Conservation (phyloP, 2,888 invertebrate species). For the Drosophila mimica region DNA sequence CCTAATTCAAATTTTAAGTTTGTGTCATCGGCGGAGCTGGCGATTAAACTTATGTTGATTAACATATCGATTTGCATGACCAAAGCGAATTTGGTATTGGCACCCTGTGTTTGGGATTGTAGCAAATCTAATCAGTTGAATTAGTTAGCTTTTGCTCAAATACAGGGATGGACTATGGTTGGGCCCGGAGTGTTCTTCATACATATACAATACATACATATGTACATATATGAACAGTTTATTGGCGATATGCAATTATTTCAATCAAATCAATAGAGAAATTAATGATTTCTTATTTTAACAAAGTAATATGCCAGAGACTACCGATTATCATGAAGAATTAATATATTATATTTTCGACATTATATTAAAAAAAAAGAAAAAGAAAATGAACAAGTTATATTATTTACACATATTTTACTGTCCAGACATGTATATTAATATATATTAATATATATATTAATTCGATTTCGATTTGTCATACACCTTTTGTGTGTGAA, state of each 20-base stretch:
- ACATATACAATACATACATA: not conserved
- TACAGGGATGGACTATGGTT: constrained; percentile 31
- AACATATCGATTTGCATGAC: constrained; percentile 48
- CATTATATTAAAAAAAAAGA: not conserved
- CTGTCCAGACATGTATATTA: not conserved
- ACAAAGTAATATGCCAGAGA: not conserved
- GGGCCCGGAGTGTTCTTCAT: not conserved
- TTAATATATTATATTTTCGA: not conserved
- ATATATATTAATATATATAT: not conserved
- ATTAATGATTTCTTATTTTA: not conserved
- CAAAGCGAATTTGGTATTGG: constrained; percentile 17
- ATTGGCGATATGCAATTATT: not conserved
- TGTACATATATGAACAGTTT: not conserved
- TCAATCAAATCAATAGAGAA: not conserved
- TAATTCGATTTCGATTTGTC: not conserved
- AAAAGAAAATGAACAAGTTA: not conserved
- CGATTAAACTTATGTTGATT: constrained; percentile 35
- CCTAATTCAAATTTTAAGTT: constrained; percentile 22
- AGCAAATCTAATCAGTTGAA: constrained; percentile 69
- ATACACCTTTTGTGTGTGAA: not conserved
- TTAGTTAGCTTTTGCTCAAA: constrained; percentile 35
- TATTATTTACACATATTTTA: not conserved
- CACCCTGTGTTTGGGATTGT: constrained; percentile 13
- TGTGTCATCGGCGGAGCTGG: constrained; percentile 27
- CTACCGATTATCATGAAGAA: not conserved